Evolutionary conservation across 2,797 vertebrate genomes (phyloP), one percentile per base, ranked within the genome.

Genomic region (Heteromormyrus szaboi): DNA sequence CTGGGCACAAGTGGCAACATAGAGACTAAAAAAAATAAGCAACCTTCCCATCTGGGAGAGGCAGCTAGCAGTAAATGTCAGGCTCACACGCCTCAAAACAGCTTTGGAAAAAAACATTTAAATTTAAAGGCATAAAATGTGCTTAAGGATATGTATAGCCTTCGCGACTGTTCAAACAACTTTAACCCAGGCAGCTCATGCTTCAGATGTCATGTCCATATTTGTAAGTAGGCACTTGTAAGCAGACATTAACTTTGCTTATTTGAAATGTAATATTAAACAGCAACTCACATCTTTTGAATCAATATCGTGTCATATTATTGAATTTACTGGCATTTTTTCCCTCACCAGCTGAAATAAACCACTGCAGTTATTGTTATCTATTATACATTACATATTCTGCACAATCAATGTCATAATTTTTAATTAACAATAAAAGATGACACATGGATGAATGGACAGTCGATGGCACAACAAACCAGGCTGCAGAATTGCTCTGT

Each of bases 271-370:
- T 81, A 14, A 81, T 5, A 81, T 79, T 68, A 54, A 44, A 41
- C 41, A 41, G 41, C 41, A 41, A 48, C 48, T 37, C 65, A 44
- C 51, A 79, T 50, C 46, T 50, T 84, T 44, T 50, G 19, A 84
- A 44, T 84, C 81, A 84, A 84, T 50, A 46, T n/a, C 46, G n/a
- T 41, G 29, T 88, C 48, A 81, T 88, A 48, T 25, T 59, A 87
- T 22, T 46, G 2, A 87, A 48, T 8, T 65, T 19, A 68, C 11
- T 44, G 3, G 3, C 86, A 86, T 17, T 79, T 44, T 41, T 44
- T 44, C 0, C 41, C 37, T 44, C 17, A 19, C 33, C 37, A 19
- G 14, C 72, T 79, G 33, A 41, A 79, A 79, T 8, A 79, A 79
- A n/a, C 17, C 17, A 1, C 41, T 79, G 17, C 37, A 44, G 17